Evolutionary conservation across 2,797 vertebrate genomes (phyloP).

Genomic region (Hoplostethus atlanticus): DNA sequence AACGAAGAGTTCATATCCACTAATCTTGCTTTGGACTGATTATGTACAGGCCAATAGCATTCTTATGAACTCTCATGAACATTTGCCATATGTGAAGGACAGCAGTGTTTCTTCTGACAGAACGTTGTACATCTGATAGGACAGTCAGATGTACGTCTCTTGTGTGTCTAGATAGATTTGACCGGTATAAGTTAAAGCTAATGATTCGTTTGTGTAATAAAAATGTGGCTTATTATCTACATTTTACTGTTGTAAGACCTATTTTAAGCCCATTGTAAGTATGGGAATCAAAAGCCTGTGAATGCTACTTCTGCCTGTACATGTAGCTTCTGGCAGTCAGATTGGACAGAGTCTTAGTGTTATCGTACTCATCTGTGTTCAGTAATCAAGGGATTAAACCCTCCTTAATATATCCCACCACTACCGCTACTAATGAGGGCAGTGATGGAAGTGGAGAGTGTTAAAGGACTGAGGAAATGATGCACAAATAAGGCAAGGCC

Average conservation of each 20-base stretch:
- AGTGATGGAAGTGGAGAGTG: neutral
- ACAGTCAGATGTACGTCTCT: neutral
- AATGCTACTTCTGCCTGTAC: neutral
- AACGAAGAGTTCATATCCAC: too few relatives aligned
- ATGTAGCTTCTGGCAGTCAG: neutral
- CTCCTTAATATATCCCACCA: neutral
- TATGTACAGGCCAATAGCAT: too few relatives aligned
- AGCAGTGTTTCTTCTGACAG: neutral
- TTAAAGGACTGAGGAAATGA: neutral
- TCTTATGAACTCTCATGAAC: too few relatives aligned
- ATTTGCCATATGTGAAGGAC: neutral
- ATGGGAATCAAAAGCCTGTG: constrained; percentile 10
- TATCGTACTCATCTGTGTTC: neutral
- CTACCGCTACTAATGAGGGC: neutral
- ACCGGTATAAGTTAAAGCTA: too few relatives aligned
- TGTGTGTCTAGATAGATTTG: too few relatives aligned
- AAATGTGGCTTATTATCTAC: neutral
- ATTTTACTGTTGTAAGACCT: neutral
- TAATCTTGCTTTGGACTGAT: too few relatives aligned
- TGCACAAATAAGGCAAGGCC: neutral
- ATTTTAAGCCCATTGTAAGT: constrained; percentile 22
- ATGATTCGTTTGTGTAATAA: too few relatives aligned
- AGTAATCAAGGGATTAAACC: constrained; percentile 24
- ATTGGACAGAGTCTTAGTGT: neutral
- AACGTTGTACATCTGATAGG: neutral